Evolutionary conservation across 2,113 vertebrate genomes (phyloP).

Genomic region (Zeus faber): DNA sequence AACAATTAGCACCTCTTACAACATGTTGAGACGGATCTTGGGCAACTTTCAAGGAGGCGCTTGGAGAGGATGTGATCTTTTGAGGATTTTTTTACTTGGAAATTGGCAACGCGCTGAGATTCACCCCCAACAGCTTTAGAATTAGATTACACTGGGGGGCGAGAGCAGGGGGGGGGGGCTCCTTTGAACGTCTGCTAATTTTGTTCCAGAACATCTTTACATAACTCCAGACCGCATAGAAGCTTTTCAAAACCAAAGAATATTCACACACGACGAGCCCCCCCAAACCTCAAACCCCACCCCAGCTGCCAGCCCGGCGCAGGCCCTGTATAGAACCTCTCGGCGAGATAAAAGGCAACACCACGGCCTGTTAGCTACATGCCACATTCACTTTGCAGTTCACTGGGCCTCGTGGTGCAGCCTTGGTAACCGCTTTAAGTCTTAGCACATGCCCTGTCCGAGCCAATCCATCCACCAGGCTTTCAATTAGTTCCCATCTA

Average conservation of each 20-base stretch:
- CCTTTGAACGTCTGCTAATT: conserved; percentile 18
- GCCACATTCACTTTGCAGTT: conserved; percentile 15
- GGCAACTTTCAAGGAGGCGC: conserved; percentile 35
- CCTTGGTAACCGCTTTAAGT: background rate
- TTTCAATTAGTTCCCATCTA: conserved; percentile 1
- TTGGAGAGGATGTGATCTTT: conserved; percentile 39
- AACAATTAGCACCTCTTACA: conserved; percentile 50
- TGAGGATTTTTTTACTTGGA: conserved; percentile 24
- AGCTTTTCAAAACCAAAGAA: background rate
- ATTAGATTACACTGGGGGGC: conserved; percentile 9
- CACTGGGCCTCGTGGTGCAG: background rate
- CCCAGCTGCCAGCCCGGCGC: too few relatives aligned
- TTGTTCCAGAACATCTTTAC: background rate
- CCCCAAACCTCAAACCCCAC: too few relatives aligned
- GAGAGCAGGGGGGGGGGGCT: too few relatives aligned
- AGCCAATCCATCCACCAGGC: conserved; percentile 22
- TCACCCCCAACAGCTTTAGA: conserved; percentile 12
- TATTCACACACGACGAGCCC: too few relatives aligned
- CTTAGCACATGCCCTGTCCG: conserved; percentile 22
- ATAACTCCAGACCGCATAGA: background rate
- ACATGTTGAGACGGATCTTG: conserved; percentile 35
- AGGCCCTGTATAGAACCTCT: too few relatives aligned
- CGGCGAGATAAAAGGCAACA: conserved; percentile 1
- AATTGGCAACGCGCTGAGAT: conserved; percentile 26
- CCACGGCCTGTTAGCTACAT: conserved; percentile 14